Conservation (phyloP, 2,113 vertebrate species). For the Microtus oregoni region DNA sequence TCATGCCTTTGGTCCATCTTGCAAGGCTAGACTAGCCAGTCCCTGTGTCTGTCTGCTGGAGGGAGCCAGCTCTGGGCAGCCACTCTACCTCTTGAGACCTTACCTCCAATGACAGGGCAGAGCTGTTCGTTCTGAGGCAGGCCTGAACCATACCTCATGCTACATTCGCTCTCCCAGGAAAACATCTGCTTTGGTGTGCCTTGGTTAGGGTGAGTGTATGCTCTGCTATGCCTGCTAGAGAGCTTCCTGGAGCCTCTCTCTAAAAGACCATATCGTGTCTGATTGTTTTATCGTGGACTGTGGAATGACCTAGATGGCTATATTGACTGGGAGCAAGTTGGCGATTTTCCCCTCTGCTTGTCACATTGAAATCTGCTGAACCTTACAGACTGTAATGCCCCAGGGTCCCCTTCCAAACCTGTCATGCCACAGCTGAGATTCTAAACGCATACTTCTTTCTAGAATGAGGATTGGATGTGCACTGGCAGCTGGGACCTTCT, state of each 20-base stretch:
- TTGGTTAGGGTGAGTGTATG: too few species aligned
- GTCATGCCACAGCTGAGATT: rapidly evolving
- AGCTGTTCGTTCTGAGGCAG: rapidly evolving
- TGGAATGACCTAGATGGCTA: not conserved
- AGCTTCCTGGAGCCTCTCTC: not conserved
- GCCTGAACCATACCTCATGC: rapidly evolving
- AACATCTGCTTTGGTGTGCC: too few species aligned
- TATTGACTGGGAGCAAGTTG: too few species aligned
- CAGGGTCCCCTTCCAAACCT: not conserved
- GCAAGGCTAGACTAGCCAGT: too few species aligned
- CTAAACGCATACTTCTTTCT: not conserved
- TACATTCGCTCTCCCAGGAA: not conserved
- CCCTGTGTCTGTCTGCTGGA: too few species aligned
- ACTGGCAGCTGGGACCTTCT: not conserved
- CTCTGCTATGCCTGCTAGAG: not conserved
- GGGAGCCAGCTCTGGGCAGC: too few species aligned
- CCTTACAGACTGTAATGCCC: not conserved
- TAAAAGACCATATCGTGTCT: too few species aligned
- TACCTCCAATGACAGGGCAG: rapidly evolving
- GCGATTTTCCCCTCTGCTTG: not conserved
- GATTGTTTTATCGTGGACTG: too few species aligned
- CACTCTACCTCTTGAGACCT: not conserved
- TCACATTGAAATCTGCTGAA: not conserved
- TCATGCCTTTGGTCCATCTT: rapidly evolving
- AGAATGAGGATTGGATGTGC: too few species aligned